Percentiles rank a stretch among this genome's conserved stretches.
Evolutionary conservation across 2,113 vertebrate species (phyloP).

Genomic region (Pterophyllum scalare): DNA sequence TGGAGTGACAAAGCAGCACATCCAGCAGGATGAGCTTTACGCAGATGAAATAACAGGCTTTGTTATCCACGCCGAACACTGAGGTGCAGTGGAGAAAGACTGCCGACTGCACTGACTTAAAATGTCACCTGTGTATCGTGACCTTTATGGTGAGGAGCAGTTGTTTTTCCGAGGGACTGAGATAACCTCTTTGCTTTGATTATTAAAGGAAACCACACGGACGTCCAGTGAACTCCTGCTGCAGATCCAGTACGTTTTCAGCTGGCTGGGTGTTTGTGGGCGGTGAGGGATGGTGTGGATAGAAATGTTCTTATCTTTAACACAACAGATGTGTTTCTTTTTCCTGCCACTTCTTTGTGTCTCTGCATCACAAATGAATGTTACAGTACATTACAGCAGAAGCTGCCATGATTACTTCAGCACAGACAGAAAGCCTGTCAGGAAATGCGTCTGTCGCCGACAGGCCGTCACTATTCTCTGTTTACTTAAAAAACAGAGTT

Average conservation of each 20-base stretch:
- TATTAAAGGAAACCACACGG: background rate
- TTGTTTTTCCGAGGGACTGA: background rate
- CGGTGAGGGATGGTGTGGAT: background rate
- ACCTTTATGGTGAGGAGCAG: slow-evolving; percentile 30
- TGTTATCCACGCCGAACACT: slow-evolving; percentile 9
- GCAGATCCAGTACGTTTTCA: background rate
- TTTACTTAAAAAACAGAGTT: slow-evolving; percentile 12
- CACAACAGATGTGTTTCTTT: background rate
- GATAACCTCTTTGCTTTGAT: background rate
- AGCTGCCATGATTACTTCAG: background rate
- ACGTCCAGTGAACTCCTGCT: background rate
- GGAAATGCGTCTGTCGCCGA: background rate
- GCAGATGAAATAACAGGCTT: slow-evolving; percentile 14
- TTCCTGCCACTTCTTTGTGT: background rate
- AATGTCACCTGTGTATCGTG: slow-evolving; percentile 20
- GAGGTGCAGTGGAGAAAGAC: background rate
- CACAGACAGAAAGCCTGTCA: background rate
- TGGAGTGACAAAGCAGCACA: background rate
- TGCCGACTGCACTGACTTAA: background rate
- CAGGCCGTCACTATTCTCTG: slow-evolving; percentile 12
- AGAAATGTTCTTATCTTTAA: slow-evolving; percentile 1
- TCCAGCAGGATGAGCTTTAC: background rate
- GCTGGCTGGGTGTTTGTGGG: background rate
- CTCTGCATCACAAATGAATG: background rate
- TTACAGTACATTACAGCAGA: slow-evolving; percentile 1